phyloP scores from a whole-genome alignment of 1,140 invertebrate genomes.

The Cyclargus thomasi region DNA sequence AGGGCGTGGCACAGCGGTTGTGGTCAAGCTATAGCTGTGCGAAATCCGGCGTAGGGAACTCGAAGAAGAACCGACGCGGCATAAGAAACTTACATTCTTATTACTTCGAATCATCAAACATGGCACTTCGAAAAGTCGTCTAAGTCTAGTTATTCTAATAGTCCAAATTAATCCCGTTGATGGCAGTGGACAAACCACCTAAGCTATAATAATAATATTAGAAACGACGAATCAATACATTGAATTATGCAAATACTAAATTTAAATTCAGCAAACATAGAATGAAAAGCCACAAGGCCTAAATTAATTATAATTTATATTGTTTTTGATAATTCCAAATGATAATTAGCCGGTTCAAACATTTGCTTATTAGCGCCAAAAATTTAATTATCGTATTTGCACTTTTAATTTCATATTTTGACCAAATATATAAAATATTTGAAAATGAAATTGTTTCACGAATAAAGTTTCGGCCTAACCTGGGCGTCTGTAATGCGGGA shows the following conservation, averaged over 20 bases:
- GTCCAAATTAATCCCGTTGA: too few species aligned
- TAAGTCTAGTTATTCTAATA: too few species aligned
- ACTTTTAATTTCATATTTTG: not conserved
- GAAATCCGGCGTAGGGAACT: too few species aligned
- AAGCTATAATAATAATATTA: not conserved
- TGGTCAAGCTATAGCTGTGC: too few species aligned
- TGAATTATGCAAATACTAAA: not conserved
- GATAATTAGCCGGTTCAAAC: not conserved
- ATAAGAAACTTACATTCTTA: too few species aligned
- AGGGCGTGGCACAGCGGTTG: too few species aligned
- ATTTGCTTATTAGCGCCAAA: not conserved
- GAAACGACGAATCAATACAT: not conserved
- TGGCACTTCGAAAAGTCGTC: too few species aligned
- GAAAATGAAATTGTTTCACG: not conserved
- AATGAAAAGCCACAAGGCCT: not conserved
- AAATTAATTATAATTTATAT: not conserved
- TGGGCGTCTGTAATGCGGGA: too few species aligned
- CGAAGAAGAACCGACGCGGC: too few species aligned
- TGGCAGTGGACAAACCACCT: not conserved
- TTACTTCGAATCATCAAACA: too few species aligned
- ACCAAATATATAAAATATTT: not conserved
- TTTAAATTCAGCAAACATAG: not conserved
- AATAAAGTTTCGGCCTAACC: not conserved
- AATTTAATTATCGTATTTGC: not conserved
- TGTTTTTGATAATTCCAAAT: not conserved